Conservation (phyloP, 1,140 invertebrate genomes). For the Ips nitidus region DNA sequence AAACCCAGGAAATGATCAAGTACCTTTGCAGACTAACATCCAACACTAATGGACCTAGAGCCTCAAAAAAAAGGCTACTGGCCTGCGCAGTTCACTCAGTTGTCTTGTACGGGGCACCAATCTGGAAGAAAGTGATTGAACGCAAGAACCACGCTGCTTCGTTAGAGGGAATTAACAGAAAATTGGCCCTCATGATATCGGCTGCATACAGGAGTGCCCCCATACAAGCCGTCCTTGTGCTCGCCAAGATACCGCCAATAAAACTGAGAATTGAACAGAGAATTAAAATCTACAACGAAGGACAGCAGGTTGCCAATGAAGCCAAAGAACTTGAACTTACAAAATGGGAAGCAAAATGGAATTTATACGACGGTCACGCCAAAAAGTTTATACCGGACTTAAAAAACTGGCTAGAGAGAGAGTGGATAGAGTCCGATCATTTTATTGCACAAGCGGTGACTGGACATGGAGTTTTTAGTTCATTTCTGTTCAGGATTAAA, state of each 20-base stretch:
- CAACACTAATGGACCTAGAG: background rate
- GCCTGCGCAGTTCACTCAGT: background rate
- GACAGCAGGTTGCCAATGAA: background rate
- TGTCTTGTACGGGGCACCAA: constrained; percentile 3
- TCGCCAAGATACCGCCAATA: background rate
- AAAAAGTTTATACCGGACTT: background rate
- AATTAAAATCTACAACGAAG: background rate
- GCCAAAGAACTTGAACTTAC: background rate
- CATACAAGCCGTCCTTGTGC: background rate
- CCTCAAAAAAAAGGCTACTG: background rate
- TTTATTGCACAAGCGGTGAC: background rate
- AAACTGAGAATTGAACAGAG: constrained; percentile 1
- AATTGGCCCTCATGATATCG: background rate
- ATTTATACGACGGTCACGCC: background rate
- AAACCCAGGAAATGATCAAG: background rate
- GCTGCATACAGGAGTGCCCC: background rate
- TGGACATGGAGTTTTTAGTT: too few species aligned
- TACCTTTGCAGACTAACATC: background rate
- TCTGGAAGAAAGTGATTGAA: background rate
- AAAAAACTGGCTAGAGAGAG: background rate
- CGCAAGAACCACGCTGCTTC: background rate
- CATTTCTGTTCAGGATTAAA: too few species aligned
- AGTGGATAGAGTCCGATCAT: background rate
- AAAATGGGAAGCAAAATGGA: background rate
- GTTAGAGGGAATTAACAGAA: background rate